Base-by-base conservation (phyloP, 2,888 invertebrate genomes). In the Diloba caeruleocephala region DNA sequence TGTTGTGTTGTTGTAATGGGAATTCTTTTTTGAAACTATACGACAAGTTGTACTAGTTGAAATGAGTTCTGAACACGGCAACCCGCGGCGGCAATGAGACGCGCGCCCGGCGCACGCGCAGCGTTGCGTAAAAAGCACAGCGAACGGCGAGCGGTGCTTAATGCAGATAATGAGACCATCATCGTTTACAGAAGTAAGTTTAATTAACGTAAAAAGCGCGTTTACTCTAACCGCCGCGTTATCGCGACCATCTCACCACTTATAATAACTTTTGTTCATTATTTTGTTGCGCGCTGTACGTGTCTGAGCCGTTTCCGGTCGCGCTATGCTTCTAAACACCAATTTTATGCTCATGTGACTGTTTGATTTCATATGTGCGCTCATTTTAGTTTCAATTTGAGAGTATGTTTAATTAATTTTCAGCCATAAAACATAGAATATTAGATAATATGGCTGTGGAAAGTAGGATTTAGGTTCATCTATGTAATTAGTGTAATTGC, bases 161-260 rank as follows among this genome's bases (percentile, higher is more conserved):
- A 87, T 81, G 76, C 74, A 85, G 83, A 81, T 86, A 90, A 92
- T 87, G 84, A 87, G 85, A 83, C 84, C 88, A 85, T 88, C 87
- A 88, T 87, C 87, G 88, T 92, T 92, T 92, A 91, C 87, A 88
- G 85, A 90, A 88, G 85, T 87, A 85, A 88, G 89, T 90, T 92
- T 93, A 92, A 93, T 93, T 92, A 93, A 92, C 89, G 92, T 92
- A 90, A 92, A 91, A 91, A 90, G 89, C 85, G 79, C 92, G 90
- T 91, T 92, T 92, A 92, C 85, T 88, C 82, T 88, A 90, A 88
- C 88, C 85, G 88, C 79, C 76, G 71, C 68, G 80, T 89, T 91
- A 92, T 92, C 92, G 81, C 78, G 46, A 58, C 80, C 81, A 92
- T 90, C 89, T 89, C 76, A 83, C 82, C 86, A 81, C 85, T 87